Percentiles rank a stretch among this genome's conserved stretches.
Evolutionary conservation across 2,113 vertebrate species (phyloP).

Genomic region (Ciconia maguari): DNA sequence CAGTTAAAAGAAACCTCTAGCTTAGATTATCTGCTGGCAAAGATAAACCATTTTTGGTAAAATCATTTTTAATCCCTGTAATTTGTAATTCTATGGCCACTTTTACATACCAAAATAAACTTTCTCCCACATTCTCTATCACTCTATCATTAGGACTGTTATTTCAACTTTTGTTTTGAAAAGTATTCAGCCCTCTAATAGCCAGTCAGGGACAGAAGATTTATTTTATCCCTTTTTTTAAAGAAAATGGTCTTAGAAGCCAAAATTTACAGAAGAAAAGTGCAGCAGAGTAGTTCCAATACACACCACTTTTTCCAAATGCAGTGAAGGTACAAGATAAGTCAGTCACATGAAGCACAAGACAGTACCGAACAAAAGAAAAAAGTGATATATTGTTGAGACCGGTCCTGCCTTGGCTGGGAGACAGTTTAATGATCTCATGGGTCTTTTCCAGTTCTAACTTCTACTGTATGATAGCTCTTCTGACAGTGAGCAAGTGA

Average conservation of each 20-base stretch:
- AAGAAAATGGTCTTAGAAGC: not conserved
- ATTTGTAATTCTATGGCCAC: slow-evolving; percentile 17
- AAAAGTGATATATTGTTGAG: not conserved
- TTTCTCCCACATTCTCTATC: slow-evolving; percentile 40
- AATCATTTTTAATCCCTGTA: slow-evolving; percentile 27
- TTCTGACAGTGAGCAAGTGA: not conserved
- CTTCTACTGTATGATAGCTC: not conserved
- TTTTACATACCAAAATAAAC: slow-evolving; percentile 57
- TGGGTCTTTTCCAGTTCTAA: not conserved
- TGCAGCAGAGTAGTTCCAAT: not conserved
- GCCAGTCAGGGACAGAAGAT: not conserved
- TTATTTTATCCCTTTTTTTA: not conserved
- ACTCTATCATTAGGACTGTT: slow-evolving; percentile 42
- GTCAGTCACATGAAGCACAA: not conserved
- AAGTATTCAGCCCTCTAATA: slow-evolving; percentile 40
- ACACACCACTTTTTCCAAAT: not conserved
- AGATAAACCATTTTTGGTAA: not conserved
- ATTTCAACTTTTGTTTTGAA: slow-evolving; percentile 44
- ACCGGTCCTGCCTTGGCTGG: not conserved
- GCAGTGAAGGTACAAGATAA: not conserved
- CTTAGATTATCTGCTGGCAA: slow-evolving; percentile 29
- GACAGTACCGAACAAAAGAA: not conserved
- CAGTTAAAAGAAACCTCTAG: slow-evolving; percentile 13
- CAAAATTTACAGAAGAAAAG: not conserved
- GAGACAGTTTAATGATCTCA: not conserved